Conservation (phyloP, 1,140 invertebrate species). For the Drosophila teissieri region DNA sequence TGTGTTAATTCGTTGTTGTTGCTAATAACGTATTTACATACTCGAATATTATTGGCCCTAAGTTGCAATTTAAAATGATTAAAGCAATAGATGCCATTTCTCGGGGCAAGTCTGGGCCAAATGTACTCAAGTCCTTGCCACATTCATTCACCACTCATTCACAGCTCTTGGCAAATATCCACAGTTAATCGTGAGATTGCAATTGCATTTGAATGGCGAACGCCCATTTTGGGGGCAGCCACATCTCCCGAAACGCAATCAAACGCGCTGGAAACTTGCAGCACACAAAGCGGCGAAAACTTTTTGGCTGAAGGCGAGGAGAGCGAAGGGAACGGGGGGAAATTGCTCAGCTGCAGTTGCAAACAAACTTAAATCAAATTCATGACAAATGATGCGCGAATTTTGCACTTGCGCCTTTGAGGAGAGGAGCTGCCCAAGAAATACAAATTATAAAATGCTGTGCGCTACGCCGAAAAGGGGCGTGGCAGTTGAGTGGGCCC, state of each 20-base stretch:
- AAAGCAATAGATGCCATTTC: background rate
- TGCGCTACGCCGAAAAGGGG: background rate
- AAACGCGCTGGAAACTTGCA: conserved; percentile 14
- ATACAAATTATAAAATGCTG: background rate
- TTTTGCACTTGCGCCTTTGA: conserved; percentile 45
- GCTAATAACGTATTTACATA: too few relatives aligned
- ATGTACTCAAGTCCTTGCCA: background rate
- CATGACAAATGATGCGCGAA: conserved; percentile 79
- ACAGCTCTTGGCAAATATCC: conserved; percentile 2
- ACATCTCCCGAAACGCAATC: conserved; percentile 19
- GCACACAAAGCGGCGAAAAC: conserved; percentile 14
- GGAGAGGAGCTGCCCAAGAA: conserved; percentile 6
- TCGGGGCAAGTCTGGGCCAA: background rate
- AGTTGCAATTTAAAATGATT: background rate
- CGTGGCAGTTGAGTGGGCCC: background rate
- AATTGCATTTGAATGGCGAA: conserved; percentile 29
- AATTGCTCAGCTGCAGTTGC: conserved; percentile 54
- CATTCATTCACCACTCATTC: background rate
- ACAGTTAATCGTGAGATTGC: conserved; percentile 31
- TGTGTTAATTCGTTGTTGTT: too few relatives aligned
- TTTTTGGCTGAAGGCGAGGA: conserved; percentile 10
- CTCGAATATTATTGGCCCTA: too few relatives aligned
- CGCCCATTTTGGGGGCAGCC: background rate
- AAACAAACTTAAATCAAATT: conserved; percentile 74
- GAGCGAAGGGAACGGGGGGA: too few relatives aligned